phyloP scores from a whole-genome alignment of 2,888 invertebrate genomes.

The Globia sparganii region DNA sequence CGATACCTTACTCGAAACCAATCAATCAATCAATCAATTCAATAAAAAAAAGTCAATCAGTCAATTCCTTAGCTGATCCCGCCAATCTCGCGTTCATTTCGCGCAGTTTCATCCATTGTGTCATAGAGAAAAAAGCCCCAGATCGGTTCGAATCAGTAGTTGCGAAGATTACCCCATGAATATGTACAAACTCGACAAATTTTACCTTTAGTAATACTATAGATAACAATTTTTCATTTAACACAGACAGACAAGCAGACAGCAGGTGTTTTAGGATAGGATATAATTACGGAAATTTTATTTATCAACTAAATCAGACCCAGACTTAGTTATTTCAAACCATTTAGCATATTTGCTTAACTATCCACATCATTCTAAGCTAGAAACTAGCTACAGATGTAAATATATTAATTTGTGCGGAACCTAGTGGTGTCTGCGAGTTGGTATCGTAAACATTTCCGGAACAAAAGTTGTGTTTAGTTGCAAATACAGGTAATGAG shows the following conservation, averaged over 20 bases:
- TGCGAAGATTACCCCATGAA: not conserved
- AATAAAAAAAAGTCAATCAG: no score
- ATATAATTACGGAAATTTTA: not conserved
- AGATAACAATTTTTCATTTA: not conserved
- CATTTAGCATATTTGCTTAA: conserved; percentile 23
- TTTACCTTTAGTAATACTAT: not conserved
- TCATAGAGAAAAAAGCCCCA: not conserved
- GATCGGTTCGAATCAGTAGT: not conserved
- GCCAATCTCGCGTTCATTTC: no score
- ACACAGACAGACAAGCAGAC: not conserved
- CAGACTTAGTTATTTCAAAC: conserved; percentile 1
- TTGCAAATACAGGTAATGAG: conserved; percentile 64
- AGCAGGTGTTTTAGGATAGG: not conserved
- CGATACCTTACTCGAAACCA: no score
- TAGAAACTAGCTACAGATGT: conserved; percentile 10
- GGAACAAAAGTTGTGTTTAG: conserved; percentile 59
- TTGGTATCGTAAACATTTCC: conserved; percentile 63
- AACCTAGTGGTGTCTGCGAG: conserved; percentile 40
- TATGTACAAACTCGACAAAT: not conserved
- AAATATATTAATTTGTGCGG: conserved; percentile 35
- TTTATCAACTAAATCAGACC: conserved; percentile 2
- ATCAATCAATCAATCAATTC: no score
- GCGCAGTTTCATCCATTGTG: not conserved
- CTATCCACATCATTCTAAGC: conserved; percentile 20
- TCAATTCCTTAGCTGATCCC: no score